These are phyloP conservation scores for Triplophysa tibetana DNA, from an alignment of 2,113 vertebrate genomes.

Conservation along the genomic window DNA sequence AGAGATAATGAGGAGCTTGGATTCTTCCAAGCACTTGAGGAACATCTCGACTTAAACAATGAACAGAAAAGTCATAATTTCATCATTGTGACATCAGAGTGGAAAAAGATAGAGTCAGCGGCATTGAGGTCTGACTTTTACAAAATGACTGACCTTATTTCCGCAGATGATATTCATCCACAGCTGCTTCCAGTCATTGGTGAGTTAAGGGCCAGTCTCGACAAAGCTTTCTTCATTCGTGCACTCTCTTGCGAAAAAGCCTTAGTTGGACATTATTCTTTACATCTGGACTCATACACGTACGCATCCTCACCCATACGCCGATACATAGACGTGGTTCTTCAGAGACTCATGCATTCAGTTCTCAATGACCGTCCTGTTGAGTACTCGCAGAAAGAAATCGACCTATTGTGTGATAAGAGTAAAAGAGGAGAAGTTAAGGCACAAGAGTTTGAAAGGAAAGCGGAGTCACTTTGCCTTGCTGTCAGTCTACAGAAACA, in stretches of 20 bases:
- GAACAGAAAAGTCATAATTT: slow-evolving; percentile 36
- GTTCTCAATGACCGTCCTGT: slow-evolving; percentile 51
- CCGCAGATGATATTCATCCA: slow-evolving; percentile 86
- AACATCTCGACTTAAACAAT: background rate
- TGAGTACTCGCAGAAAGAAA: slow-evolving; percentile 60
- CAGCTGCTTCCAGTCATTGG: slow-evolving; percentile 68
- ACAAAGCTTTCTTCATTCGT: slow-evolving; percentile 71
- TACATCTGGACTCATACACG: slow-evolving; percentile 76
- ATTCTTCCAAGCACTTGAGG: slow-evolving; percentile 39
- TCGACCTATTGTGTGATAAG: slow-evolving; percentile 71
- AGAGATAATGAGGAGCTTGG: slow-evolving; percentile 53
- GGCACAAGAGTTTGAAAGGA: slow-evolving; percentile 60
- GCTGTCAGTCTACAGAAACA: slow-evolving; percentile 68
- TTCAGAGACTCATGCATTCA: slow-evolving; percentile 75
- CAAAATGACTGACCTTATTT: slow-evolving; percentile 79
- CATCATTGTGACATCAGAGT: slow-evolving; percentile 67
- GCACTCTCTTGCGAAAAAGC: slow-evolving; percentile 63
- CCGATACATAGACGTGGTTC: slow-evolving; percentile 76
- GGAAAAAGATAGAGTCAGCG: slow-evolving; percentile 64
- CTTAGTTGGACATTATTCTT: slow-evolving; percentile 69
- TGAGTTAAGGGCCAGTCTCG: slow-evolving; percentile 69
- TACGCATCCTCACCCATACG: slow-evolving; percentile 84
- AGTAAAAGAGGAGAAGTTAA: slow-evolving; percentile 60
- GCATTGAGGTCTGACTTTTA: slow-evolving; percentile 57
- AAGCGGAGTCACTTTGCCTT: slow-evolving; percentile 64